These are phyloP conservation scores for Orussus abietinus DNA, from an alignment of 1,140 invertebrate genomes.

Conservation along the genomic window DNA sequence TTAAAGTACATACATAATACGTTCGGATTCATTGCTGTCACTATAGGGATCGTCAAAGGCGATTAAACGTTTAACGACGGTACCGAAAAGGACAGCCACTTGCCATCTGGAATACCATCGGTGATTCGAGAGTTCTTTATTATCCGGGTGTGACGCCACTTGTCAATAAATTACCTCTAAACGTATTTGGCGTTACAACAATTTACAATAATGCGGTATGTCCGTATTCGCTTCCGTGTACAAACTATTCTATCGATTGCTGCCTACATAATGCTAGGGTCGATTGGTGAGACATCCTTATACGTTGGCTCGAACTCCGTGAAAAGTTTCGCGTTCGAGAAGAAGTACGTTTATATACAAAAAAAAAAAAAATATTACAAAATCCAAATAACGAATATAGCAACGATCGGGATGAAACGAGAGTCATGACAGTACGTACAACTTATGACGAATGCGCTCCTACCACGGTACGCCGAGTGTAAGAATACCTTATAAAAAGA, in stretches of 20 bases:
- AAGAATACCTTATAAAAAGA: slow-evolving; percentile 28
- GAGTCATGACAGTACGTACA: slow-evolving; percentile 20
- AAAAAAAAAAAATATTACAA: slow-evolving; percentile 33
- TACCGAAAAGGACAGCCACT: no score
- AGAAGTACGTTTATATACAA: slow-evolving; percentile 29
- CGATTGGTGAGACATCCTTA: slow-evolving; percentile 18
- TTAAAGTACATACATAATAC: no score
- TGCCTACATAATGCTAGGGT: slow-evolving; percentile 18
- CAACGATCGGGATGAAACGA: slow-evolving; percentile 16
- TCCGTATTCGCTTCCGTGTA: slow-evolving; percentile 15
- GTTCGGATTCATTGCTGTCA: no score
- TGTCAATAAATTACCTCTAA: slow-evolving; percentile 24
- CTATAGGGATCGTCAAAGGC: no score
- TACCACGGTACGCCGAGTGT: slow-evolving; percentile 11
- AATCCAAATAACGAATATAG: slow-evolving; percentile 24
- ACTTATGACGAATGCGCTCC: slow-evolving; percentile 13
- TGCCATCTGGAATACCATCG: no score
- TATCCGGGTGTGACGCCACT: slow-evolving; percentile 18
- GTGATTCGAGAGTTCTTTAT: slow-evolving; percentile 2
- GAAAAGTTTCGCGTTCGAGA: slow-evolving; percentile 15
- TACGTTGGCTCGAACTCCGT: slow-evolving; percentile 18
- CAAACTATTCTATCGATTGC: slow-evolving; percentile 22
- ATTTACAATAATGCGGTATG: slow-evolving; percentile 25
- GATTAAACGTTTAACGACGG: no score
- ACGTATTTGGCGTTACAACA: slow-evolving; percentile 29